These are phyloP conservation scores for Ochropacha duplaris DNA, from an alignment of 2,888 invertebrate species.

Conservation along the genomic window DNA sequence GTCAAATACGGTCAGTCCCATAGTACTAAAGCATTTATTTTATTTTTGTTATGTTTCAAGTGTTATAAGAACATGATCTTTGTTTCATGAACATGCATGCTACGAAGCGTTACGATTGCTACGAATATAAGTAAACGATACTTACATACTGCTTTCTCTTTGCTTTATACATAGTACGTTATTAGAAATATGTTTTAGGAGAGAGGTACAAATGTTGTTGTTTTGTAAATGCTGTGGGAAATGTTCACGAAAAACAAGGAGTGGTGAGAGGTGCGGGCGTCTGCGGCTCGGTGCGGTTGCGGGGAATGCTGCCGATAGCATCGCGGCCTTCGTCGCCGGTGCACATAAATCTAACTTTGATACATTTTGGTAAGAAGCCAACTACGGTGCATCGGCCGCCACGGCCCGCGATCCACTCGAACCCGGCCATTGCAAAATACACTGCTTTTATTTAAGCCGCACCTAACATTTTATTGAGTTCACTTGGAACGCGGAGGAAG, in stretches of 20 bases:
- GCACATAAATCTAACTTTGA: conserved; percentile 80
- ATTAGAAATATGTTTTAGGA: background rate
- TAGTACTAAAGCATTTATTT: too few relatives aligned
- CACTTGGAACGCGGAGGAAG: background rate
- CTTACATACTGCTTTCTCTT: too few relatives aligned
- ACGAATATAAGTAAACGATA: too few relatives aligned
- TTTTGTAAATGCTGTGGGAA: background rate
- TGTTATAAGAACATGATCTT: too few relatives aligned
- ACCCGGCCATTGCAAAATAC: conserved; percentile 46
- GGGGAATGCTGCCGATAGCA: conserved; percentile 53
- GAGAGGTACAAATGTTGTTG: too few relatives aligned
- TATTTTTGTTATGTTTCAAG: too few relatives aligned
- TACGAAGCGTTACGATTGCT: too few relatives aligned
- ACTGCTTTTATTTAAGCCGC: conserved; percentile 46
- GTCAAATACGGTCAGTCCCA: too few relatives aligned
- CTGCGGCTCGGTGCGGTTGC: conserved; percentile 26
- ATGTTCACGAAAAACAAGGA: conserved; percentile 39
- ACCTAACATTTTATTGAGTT: conserved; percentile 29
- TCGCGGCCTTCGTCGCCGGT: conserved; percentile 71
- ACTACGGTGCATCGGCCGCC: conserved; percentile 48
- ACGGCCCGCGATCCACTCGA: conserved; percentile 41
- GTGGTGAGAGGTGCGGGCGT: conserved; percentile 7
- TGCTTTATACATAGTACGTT: too few relatives aligned
- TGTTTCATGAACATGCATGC: too few relatives aligned
- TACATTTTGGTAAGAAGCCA: conserved; percentile 81